Evolutionary conservation across 2,888 invertebrate genomes (phyloP).

Genomic region (Mamestra brassicae): DNA sequence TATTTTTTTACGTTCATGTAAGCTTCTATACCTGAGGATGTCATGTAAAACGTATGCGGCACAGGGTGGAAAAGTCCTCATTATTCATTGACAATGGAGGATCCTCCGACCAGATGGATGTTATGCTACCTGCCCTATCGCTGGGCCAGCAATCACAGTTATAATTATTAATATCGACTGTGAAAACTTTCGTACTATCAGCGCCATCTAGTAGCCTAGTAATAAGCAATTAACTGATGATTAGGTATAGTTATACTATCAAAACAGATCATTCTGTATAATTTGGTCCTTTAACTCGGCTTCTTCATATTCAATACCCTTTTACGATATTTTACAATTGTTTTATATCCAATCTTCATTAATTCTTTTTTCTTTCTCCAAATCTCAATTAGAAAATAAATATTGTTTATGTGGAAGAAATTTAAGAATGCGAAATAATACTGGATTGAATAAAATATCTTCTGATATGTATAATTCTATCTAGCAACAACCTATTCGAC

Average conservation of each 20-base stretch:
- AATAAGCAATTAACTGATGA: slow-evolving; percentile 16
- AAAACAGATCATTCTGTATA: slow-evolving; percentile 15
- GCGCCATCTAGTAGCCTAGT: slow-evolving; percentile 16
- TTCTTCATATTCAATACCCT: slow-evolving; percentile 17
- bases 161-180: too few species aligned
- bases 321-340: slow-evolving; percentile 1
- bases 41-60: not conserved
- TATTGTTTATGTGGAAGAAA: not conserved
- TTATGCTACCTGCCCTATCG: not conserved
- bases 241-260: not conserved
- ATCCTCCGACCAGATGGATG: not conserved
- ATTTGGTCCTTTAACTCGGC: slow-evolving; percentile 55
- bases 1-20: too few species aligned
- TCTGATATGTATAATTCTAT: slow-evolving; percentile 74
- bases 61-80: not conserved
- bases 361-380: not conserved
- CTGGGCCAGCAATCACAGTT: not conserved
- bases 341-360: not conserved
- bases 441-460: slow-evolving; percentile 38
- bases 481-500: slow-evolving; percentile 62
- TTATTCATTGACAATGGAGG: not conserved
- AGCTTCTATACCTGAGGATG: not conserved
- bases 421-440: slow-evolving; percentile 5
- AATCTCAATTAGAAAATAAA: not conserved
- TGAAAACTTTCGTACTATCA: not conserved